Evolutionary conservation across 2,888 invertebrate genomes (phyloP), one percentile per base, ranked within the genome.

Genomic region (Eueremaeus valkanovi): DNA sequence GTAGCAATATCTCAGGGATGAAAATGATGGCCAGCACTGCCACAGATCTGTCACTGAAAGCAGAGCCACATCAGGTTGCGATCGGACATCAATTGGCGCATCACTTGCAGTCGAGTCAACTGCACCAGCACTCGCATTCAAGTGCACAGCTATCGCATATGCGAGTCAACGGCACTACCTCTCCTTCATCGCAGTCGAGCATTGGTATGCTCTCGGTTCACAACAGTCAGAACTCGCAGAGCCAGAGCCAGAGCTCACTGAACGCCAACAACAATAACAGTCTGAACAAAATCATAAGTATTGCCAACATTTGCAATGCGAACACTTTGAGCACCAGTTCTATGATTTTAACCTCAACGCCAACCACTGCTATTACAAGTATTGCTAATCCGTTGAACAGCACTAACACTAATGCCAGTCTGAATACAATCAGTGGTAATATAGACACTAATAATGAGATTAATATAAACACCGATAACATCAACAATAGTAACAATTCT

Each of bases 1-100:
- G 61, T 74, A 16, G 72, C 70, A 79, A 75, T 61, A 79, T 77
- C 76, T 78, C 78, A 77, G 78, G 77, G 76, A 78, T 77, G 61
- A 78, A 77, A 79, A 72, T 76, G 74, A 24, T 63, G 72, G 74
- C 79, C 68, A 40, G 61, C n/a, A 24, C 70, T n/a, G 72, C 77
- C 49, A 74, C 76, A 49, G 61, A 74, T 18, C 68, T 61, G 21
- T 75, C 75, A 49, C 36, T 51, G 31, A 73, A 73, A 61, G 51
- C 73, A 66, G 73, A 76, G 27, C n/a, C n/a, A n/a, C n/a, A n/a
- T n/a, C 49, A 45, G 31, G 45, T 66, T 49, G 24, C 73, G 55
- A 73, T 55, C 24, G 33, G 24, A 21, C 27, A 40, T 24, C 58
- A 73, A 58, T 33, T 73, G 58, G n/a, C 45, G 18, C 70, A 42